phyloP scores from a whole-genome alignment of 2,113 vertebrate genomes.

The Pangasianodon hypophthalmus region DNA sequence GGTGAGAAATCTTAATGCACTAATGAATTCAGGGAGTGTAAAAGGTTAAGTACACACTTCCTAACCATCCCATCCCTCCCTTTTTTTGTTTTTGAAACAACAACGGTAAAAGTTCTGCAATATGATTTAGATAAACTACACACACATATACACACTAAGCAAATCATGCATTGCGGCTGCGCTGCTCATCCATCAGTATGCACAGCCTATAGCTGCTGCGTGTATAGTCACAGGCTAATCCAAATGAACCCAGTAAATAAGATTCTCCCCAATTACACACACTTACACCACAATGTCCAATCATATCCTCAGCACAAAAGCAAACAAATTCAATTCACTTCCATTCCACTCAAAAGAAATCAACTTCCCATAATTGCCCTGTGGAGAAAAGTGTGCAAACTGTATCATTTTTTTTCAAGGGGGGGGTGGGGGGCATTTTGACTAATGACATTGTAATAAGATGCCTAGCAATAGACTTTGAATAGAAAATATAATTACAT shows the following conservation, averaged over 20 bases:
- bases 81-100: not conserved
- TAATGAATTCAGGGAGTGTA: not conserved
- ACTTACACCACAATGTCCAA: constrained; percentile 80
- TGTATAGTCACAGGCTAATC: constrained; percentile 55
- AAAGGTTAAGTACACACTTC: not conserved
- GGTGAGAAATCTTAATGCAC: not conserved
- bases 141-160: constrained; percentile 23
- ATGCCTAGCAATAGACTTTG: constrained; percentile 94
- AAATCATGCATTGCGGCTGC: constrained; percentile 1
- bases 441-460: constrained; percentile 99
- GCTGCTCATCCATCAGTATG: constrained; percentile 26
- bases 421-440: constrained; percentile 78
- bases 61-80: not conserved
- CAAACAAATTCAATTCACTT: constrained; percentile 87
- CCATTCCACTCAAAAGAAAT: constrained; percentile 90
- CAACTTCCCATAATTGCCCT: constrained; percentile 88
- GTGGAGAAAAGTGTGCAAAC: constrained; percentile 75
- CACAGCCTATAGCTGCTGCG: constrained; percentile 37
- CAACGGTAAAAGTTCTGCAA: not conserved
- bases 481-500: constrained; percentile 99
- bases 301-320: constrained; percentile 78
- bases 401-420: constrained; percentile 68
- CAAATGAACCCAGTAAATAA: constrained; percentile 62
- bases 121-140: not conserved
- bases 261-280: constrained; percentile 71